These are phyloP conservation scores for Euzophera pinguis DNA, from an alignment of 2,888 invertebrate species.

Conservation along the genomic window DNA sequence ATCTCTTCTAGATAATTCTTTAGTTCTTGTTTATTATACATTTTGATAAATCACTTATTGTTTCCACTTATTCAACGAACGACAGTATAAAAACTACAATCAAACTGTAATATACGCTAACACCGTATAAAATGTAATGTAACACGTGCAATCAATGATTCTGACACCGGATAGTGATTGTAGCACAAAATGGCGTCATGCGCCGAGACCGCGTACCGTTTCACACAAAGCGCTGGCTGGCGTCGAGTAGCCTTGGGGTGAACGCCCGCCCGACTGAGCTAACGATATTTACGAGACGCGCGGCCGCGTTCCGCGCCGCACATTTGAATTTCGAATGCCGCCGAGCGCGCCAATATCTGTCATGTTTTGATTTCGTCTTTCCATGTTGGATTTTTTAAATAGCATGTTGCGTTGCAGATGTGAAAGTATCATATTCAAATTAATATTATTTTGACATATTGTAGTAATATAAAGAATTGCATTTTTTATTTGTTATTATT, in stretches of 20 bases:
- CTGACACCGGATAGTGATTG: slow-evolving; percentile 4
- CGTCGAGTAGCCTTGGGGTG: slow-evolving; percentile 16
- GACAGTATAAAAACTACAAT: not conserved
- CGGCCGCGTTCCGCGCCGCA: slow-evolving; percentile 14
- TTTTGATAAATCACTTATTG: slow-evolving; percentile 9
- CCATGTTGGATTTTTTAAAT: not conserved
- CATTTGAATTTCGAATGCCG: slow-evolving; percentile 14
- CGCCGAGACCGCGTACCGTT: slow-evolving; percentile 29
- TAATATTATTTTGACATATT: too few species aligned
- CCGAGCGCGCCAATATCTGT: slow-evolving; percentile 7
- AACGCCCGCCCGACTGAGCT: slow-evolving; percentile 14
- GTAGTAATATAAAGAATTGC: too few species aligned
- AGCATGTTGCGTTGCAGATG: too few species aligned
- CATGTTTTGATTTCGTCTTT: not conserved
- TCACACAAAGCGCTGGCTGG: slow-evolving; percentile 12
- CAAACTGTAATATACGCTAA: not conserved
- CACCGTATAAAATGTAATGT: not conserved
- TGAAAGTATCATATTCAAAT: too few species aligned
- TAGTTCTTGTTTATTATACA: slow-evolving; percentile 25
- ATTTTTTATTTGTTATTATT: too few species aligned
- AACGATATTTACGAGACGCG: slow-evolving; percentile 15
- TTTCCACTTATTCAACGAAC: not conserved
- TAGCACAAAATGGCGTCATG: slow-evolving; percentile 21
- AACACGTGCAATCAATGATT: slow-evolving; percentile 9
- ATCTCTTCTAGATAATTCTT: slow-evolving; percentile 27